Base-by-base conservation (phyloP, 1,140 invertebrate genomes). In the Drosophila kanapiae region DNA sequence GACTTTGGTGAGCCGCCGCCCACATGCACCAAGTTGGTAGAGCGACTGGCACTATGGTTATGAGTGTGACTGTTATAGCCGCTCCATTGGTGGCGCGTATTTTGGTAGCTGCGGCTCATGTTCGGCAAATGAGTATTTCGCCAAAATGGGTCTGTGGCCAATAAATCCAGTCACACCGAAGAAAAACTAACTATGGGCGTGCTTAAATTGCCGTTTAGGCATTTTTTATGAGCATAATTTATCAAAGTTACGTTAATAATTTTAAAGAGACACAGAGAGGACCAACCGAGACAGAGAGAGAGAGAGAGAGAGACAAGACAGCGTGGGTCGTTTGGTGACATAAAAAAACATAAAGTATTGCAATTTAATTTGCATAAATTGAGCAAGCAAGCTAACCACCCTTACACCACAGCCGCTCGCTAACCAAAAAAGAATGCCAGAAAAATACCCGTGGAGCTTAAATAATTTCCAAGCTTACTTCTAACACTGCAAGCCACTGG, bases 331-430 rank as follows among this genome's bases (percentile, higher is more conserved):
- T 60, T 42, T 47, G 77, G 84, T 87, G 84, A 87, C 83, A 87
- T 65, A 68, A 75, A 72, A 75, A 68, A 78, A 77, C 65, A 81
- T 84, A 88, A 87, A 87, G 80, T 78, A 87, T 88, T 87, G 85
- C 84, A 87, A 87, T 87, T 87, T 87, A 88, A 90, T 87, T 87
- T 87, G 85, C 84, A 87, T 87, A 87, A 87, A 87, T 87, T 87
- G 80, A 81, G 84, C 77, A 71, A 74, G 74, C 70, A 78, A 49
- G 53, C 54, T 33, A 76, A 61, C 54, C 71, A 53, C 23, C 23
- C 49, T 56, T 38, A 56, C 53, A 49, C 69, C 45, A 27, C 48
- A 56, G 33, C 58, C 40, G 33, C 45, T 51, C 31, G 27, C 9
- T 16, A 61, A 40, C n/a, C 14, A 61, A 35, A 10, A 57, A 51